phyloP scores from a whole-genome alignment of 2,113 vertebrate genomes.

The Cebus imitator region DNA sequence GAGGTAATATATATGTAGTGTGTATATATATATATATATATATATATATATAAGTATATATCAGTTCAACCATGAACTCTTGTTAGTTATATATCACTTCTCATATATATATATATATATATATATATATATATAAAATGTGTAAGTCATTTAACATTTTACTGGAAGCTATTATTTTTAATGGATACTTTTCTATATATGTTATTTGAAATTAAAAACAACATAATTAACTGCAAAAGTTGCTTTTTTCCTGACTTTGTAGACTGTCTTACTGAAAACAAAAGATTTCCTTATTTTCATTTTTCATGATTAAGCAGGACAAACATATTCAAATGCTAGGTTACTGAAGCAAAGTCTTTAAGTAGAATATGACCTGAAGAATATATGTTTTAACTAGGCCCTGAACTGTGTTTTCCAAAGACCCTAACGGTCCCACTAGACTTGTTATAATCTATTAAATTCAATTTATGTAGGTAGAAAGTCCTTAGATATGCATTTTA shows the following conservation, averaged over 20 bases:
- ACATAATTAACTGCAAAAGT: not conserved
- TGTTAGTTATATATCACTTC: too few species aligned
- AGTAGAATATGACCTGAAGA: slow-evolving; percentile 20
- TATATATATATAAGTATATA: too few species aligned
- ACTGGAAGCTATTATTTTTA: slow-evolving; percentile 19
- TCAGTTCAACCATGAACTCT: too few species aligned
- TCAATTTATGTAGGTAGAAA: slow-evolving; percentile 70
- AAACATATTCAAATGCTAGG: slow-evolving; percentile 1
- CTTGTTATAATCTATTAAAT: slow-evolving; percentile 64
- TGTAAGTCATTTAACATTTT: slow-evolving; percentile 17
- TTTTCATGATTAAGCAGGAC: slow-evolving; percentile 30
- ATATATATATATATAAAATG: not conserved
- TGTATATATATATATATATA: rapidly evolving
- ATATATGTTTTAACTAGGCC: not conserved
- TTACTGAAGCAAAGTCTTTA: slow-evolving; percentile 43
- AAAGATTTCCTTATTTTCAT: slow-evolving; percentile 24
- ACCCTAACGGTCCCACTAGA: slow-evolving; percentile 36
- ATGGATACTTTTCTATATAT: not conserved
- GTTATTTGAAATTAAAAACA: slow-evolving; percentile 29
- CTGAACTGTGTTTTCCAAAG: slow-evolving; percentile 53
- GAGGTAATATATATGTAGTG: too few species aligned
- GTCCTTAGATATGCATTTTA: slow-evolving; percentile 54
- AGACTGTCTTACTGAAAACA: not conserved
- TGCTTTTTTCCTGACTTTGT: not conserved
- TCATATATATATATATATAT: not conserved